Base-by-base conservation (phyloP, 2,797 vertebrate genomes). In the Neopelma chrysocephalum region DNA sequence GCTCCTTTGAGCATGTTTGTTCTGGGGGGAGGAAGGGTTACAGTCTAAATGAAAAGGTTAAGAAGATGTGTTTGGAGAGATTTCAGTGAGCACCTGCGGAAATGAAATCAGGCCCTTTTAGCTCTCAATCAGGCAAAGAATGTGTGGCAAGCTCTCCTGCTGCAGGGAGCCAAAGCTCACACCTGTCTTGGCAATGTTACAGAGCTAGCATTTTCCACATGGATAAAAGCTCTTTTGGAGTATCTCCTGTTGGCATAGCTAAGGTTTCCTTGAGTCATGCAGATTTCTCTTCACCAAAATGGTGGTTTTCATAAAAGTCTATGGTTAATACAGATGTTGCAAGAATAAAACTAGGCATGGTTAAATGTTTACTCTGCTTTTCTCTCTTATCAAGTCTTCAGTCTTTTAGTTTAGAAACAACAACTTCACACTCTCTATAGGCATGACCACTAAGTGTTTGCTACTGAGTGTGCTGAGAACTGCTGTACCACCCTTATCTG, bases 121-220 rank as follows among this genome's bases (percentile, higher is more conserved):
- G 81, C 95, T 95, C 93, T 94, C 96, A 95, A 94, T 95, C 91
- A 95, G 95, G 68, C 78, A 87, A 84, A 94, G 95, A 94, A 95
- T 77, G 36, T 82, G 70, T 93, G 88, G 94, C 95, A 96, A 93
- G 85, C 94, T 95, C 91, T 94, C 91, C 86, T 96, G 83, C 96
- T 96, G 96, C 90, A 96, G 94, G 83, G 93, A 96, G 96, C 96
- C 96, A 95, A 94, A 91, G 71, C 91, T 94, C 87, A 93, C 96
- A 96, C 96, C 95, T 96, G 96, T 40, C 95, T 96, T 96, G 96
- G 94, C 95, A 96, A 19, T 60, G 83, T 89, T 96, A 96, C 95
- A 96, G 90, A 93, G 73, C 42, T 42, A 94, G 42, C 31, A 60
- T 90, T 94, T 93, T 93, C 85, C 88, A 90, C 80, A 50, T 56